Percentiles rank a stretch among this genome's conserved stretches.
Evolutionary conservation across 30 jellyfish, hydroid and myxozoan species (phyloP).

Genomic region (Pseudorhiza aurosa): DNA sequence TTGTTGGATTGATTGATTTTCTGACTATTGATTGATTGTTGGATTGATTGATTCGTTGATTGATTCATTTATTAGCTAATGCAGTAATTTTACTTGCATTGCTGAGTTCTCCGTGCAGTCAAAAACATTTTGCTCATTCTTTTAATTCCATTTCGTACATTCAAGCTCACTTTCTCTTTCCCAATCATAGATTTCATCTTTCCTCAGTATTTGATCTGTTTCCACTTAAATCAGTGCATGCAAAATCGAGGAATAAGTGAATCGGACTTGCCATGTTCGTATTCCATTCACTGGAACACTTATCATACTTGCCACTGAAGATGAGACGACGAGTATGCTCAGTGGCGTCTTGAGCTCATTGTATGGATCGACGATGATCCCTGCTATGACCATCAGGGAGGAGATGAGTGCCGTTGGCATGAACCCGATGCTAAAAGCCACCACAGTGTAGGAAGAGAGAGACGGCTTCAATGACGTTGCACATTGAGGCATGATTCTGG

Average conservation of each 20-base stretch:
- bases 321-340: neutral
- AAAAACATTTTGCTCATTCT: too few species aligned
- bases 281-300: conserved; percentile 29
- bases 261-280: neutral
- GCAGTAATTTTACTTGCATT: too few species aligned
- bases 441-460: neutral
- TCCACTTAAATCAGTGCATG: neutral
- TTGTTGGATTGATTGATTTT: too few species aligned
- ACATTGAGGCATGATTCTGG: conserved; percentile 35
- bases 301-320: conserved; percentile 37
- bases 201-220: neutral
- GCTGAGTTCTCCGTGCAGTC: too few species aligned
- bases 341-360: conserved; percentile 4
- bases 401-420: conserved; percentile 2
- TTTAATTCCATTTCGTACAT: too few species aligned
- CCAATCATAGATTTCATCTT: neutral
- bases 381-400: neutral
- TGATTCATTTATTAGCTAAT: too few species aligned
- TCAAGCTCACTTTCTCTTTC: too few species aligned
- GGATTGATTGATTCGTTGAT: too few species aligned
- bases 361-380: conserved; percentile 13
- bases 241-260: neutral
- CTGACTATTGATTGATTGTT: too few species aligned
- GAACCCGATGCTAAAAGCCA: conserved; percentile 10
- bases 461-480: conserved; percentile 2